Conservation (phyloP, 1,140 invertebrate genomes). For the Drosophila azteca region DNA sequence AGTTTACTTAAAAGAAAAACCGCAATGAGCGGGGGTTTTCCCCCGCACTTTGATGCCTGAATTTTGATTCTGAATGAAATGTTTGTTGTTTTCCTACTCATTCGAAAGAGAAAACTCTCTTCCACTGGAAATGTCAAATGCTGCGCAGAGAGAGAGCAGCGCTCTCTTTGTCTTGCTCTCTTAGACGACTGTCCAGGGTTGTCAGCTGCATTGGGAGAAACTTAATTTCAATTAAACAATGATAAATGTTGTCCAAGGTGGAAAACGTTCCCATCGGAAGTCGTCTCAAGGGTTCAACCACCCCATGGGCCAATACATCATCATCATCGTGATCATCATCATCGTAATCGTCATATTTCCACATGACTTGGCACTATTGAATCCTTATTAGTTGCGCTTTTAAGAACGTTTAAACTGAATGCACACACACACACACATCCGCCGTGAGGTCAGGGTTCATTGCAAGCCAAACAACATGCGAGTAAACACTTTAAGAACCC, state of each 20-base stretch:
- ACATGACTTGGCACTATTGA: conserved; percentile 59
- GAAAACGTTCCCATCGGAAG: too few species aligned
- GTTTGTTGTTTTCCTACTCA: conserved; percentile 11
- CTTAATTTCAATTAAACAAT: conserved; percentile 36
- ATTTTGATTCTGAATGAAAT: conserved; percentile 45
- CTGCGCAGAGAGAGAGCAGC: conserved; percentile 59
- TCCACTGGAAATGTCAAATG: conserved; percentile 44
- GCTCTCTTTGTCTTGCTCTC: conserved; percentile 16
- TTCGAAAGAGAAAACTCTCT: conserved; percentile 23
- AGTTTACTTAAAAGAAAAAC: conserved; percentile 35
- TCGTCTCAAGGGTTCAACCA: too few species aligned
- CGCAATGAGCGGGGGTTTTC: conserved; percentile 40
- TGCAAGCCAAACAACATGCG: conserved; percentile 27
- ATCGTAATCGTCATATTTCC: conserved; percentile 27
- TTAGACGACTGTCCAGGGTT: conserved; percentile 25
- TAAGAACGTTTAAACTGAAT: conserved; percentile 38
- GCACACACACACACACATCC: too few species aligned
- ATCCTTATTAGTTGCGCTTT: conserved; percentile 74
- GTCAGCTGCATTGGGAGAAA: conserved; percentile 6
- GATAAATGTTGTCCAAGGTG: conserved; percentile 40
- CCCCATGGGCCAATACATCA: too few species aligned
- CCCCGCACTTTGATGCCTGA: conserved; percentile 3
- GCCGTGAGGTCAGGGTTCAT: conserved; percentile 33
- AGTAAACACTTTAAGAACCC: conserved; percentile 27
- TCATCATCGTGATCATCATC: too few species aligned